A percentile compares a stretch with the other conserved stretches of the same genome.
Evolutionary conservation across 2,888 invertebrate species (phyloP).

Genomic region (Atrina japonica): DNA sequence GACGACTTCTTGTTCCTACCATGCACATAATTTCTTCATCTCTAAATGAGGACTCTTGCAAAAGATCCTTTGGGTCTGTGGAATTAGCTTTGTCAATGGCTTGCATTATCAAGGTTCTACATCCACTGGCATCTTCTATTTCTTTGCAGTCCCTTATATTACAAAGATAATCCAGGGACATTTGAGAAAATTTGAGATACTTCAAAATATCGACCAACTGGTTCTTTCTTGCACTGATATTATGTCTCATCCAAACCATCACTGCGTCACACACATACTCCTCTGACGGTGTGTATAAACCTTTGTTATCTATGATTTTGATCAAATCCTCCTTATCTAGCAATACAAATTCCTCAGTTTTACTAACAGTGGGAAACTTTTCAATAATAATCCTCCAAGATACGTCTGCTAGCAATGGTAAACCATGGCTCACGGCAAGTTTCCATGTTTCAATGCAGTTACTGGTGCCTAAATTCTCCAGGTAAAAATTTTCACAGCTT

Average conservation of each 20-base stretch:
- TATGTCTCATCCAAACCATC: conserved; percentile 86
- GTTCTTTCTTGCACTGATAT: conserved; percentile 80
- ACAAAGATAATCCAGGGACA: conserved; percentile 52
- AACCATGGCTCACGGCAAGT: conserved; percentile 89
- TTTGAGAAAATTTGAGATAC: conserved; percentile 54
- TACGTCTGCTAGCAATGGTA: conserved; percentile 86
- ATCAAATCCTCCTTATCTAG: conserved; percentile 88
- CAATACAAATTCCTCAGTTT: conserved; percentile 74
- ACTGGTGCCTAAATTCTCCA: conserved; percentile 86
- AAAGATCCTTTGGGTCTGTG: neutral
- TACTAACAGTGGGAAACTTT: conserved; percentile 53
- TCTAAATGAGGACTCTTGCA: conserved; percentile 32
- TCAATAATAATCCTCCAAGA: conserved; percentile 86
- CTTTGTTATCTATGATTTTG: conserved; percentile 89
- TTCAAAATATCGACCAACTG: conserved; percentile 47
- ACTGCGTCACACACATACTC: conserved; percentile 89
- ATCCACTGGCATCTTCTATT: conserved; percentile 16
- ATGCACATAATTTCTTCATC: conserved; percentile 61
- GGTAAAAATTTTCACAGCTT: conserved; percentile 89
- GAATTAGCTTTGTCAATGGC: conserved; percentile 23
- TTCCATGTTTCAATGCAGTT: conserved; percentile 92
- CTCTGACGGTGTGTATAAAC: conserved; percentile 93
- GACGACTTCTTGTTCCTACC: conserved; percentile 58
- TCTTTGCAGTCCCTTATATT: conserved; percentile 35
- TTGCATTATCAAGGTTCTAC: conserved; percentile 17